Evolutionary conservation across 2,797 vertebrate genomes (phyloP).

Genomic region (Acipenser transmontanus): DNA sequence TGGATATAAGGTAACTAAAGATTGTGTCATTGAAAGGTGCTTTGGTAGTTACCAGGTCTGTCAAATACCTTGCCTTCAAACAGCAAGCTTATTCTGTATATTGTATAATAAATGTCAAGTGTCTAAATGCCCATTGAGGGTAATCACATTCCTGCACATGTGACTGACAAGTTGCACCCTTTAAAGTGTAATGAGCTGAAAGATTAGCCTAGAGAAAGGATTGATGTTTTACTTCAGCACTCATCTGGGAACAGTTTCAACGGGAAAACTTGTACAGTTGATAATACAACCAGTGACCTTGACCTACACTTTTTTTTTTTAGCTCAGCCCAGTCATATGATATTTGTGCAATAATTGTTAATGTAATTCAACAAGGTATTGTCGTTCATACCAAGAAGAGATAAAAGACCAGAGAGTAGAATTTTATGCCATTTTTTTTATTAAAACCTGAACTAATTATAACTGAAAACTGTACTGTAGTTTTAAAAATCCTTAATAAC

Average conservation of each 20-base stretch:
- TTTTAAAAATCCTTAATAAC: no score
- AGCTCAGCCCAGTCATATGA: constrained; percentile 5
- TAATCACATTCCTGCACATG: constrained; percentile 6
- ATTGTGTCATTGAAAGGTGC: no score
- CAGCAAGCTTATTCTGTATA: not conserved
- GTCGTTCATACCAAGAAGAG: no score
- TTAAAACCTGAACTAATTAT: no score
- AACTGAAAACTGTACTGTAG: no score
- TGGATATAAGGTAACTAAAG: no score
- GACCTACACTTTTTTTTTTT: constrained; percentile 8
- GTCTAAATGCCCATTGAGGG: not conserved
- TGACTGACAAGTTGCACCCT: constrained; percentile 43
- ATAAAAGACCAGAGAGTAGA: no score
- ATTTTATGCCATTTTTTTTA: no score
- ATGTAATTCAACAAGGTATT: no score
- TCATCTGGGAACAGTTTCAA: constrained; percentile 51
- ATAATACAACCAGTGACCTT: constrained; percentile 16
- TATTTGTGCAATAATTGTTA: no score
- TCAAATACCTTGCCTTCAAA: no score
- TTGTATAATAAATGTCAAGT: not conserved
- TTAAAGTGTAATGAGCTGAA: constrained; percentile 54
- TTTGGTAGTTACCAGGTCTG: no score
- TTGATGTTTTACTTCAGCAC: constrained; percentile 50
- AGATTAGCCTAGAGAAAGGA: constrained; percentile 42
- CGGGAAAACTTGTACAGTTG: constrained; percentile 33